Evolutionary conservation across 2,888 invertebrate genomes (phyloP).

Genomic region (Pollenia labialis): DNA sequence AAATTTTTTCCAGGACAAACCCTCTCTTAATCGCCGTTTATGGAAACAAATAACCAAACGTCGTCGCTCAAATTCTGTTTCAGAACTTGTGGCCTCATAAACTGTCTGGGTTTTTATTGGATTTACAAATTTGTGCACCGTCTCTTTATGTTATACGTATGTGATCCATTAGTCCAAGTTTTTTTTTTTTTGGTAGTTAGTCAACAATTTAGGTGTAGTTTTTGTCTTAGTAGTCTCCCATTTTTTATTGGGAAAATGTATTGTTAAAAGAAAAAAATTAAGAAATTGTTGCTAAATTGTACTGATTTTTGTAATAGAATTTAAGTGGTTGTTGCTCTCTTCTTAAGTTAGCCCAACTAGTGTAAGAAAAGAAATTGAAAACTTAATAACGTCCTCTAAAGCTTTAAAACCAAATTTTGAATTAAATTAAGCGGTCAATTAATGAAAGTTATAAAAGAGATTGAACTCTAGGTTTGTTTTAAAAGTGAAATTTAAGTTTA

Average conservation of each 20-base stretch:
- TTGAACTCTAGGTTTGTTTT: neutral
- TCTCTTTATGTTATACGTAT: conserved; percentile 21
- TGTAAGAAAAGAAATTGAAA: neutral
- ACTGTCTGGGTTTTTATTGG: neutral
- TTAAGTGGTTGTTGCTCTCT: conserved; percentile 34
- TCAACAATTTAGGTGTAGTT: conserved; percentile 9
- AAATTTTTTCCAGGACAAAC: conserved; percentile 87
- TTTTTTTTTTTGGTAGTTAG: conserved; percentile 40
- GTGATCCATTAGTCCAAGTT: conserved; percentile 46
- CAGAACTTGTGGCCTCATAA: conserved; percentile 81
- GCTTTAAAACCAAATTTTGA: conserved; percentile 40
- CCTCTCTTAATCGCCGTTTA: conserved; percentile 90
- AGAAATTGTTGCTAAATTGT: conserved; percentile 60
- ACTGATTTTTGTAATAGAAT: conserved; percentile 60
- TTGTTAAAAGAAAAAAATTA: conserved; percentile 15
- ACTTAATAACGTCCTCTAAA: conserved; percentile 54
- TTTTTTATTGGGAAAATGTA: conserved; percentile 5
- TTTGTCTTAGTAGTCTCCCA: conserved; percentile 1
- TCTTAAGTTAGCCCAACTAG: conserved; percentile 26
- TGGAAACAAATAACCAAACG: conserved; percentile 92
- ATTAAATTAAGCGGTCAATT: conserved; percentile 55
- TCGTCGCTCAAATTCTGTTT: conserved; percentile 86
- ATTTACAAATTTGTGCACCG: conserved; percentile 40
- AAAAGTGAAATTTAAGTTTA: neutral
- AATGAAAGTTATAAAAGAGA: conserved; percentile 1